Conservation (phyloP, 1,140 invertebrate genomes). For the Apis laboriosa region DNA sequence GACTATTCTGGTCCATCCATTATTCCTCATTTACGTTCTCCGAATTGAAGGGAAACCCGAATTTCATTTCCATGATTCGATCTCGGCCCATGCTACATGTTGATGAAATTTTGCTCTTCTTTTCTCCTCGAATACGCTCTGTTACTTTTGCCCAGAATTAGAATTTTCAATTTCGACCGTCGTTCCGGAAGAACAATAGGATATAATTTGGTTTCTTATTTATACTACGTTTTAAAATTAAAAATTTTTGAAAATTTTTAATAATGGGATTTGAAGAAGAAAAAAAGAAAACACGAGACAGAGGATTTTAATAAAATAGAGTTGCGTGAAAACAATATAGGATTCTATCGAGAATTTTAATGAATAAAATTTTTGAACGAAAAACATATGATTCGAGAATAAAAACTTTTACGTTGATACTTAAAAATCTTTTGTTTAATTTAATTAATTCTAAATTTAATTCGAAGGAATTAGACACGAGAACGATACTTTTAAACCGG, state of each 20-base stretch:
- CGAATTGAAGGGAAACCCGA: not conserved
- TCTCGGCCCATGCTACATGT: not conserved
- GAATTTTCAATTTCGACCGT: not conserved
- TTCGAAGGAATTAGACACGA: too few species aligned
- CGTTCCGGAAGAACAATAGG: not conserved
- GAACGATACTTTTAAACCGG: too few species aligned
- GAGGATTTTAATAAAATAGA: too few species aligned
- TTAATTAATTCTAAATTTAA: too few species aligned
- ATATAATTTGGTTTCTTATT: not conserved
- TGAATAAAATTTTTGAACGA: not conserved
- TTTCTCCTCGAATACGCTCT: not conserved
- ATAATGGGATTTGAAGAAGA: not conserved
- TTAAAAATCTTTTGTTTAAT: too few species aligned
- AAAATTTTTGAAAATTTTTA: not conserved
- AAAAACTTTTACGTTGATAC: too few species aligned
- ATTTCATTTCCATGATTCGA: conserved; percentile 19
- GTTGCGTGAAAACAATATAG: too few species aligned
- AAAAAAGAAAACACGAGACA: too few species aligned
- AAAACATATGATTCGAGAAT: too few species aligned
- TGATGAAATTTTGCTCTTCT: not conserved
- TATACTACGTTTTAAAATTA: not conserved
- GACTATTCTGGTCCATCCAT: not conserved
- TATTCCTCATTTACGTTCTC: conserved; percentile 10
- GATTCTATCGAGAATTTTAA: not conserved
- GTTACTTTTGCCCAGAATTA: too few species aligned